These are phyloP conservation scores for Phyllostomus hastatus DNA, from an alignment of 2,113 vertebrate species.

Conservation along the genomic window DNA sequence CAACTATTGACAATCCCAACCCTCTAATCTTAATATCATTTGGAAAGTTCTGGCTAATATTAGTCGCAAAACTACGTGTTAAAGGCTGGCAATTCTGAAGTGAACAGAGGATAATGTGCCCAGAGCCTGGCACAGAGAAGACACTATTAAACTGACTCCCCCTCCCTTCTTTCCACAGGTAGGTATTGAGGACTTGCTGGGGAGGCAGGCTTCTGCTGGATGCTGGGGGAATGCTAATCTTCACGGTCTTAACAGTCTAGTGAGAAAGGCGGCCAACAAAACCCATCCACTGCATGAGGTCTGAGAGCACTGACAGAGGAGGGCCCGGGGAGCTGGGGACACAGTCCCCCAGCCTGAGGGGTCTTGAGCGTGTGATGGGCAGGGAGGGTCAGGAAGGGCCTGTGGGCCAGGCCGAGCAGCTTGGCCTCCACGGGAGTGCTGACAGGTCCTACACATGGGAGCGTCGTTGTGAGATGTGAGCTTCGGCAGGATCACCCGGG, in stretches of 20 bases:
- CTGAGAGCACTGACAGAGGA: neutral
- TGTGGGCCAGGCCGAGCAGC: neutral
- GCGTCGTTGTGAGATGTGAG: neutral
- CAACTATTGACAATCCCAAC: neutral
- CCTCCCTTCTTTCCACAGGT: neutral
- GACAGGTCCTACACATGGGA: neutral
- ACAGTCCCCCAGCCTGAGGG: neutral
- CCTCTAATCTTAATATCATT: neutral
- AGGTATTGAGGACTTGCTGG: neutral
- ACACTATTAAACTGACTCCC: neutral
- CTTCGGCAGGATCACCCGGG: neutral
- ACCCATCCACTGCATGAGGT: neutral
- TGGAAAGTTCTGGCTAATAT: neutral
- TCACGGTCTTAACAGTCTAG: neutral
- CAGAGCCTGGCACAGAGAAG: neutral
- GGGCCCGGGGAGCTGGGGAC: neutral
- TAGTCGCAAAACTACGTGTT: neutral
- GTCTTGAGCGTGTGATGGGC: neutral
- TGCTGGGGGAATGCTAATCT: neutral
- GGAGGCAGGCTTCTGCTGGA: neutral
- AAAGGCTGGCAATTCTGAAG: neutral
- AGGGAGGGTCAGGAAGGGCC: neutral
- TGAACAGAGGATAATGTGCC: neutral
- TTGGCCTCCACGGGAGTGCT: neutral
- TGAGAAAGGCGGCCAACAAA: neutral